Percentiles rank a stretch among this genome's conserved stretches.
These are phyloP conservation scores for Orientallactaga bullata DNA, from an alignment of 2,113 vertebrate species.

Conservation along the genomic window DNA sequence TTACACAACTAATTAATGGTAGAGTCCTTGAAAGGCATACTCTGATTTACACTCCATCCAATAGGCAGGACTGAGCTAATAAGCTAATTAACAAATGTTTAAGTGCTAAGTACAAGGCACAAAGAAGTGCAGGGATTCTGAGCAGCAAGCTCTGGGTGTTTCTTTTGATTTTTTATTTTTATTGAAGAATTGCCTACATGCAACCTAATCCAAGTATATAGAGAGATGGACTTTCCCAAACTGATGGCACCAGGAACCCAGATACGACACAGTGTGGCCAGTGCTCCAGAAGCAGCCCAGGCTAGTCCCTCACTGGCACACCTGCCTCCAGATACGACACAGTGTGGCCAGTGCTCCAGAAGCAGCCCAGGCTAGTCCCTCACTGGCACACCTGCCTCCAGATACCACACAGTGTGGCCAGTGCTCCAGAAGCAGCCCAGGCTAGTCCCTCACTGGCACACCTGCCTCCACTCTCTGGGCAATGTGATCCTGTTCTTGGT, in stretches of 20 bases:
- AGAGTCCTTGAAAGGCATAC: not conserved
- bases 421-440: not conserved
- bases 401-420: too few relatives aligned
- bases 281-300: not conserved
- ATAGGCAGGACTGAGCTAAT: not conserved
- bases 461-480: fast-evolving
- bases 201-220: fast-evolving
- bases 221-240: not conserved
- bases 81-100: constrained; percentile 45
- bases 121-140: not conserved
- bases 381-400: fast-evolving
- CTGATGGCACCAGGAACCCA: not conserved
- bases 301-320: fast-evolving
- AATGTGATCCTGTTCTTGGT: too few relatives aligned
- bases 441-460: fast-evolving
- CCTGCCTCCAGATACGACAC: too few relatives aligned
- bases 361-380: too few relatives aligned
- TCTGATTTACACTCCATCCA: not conserved
- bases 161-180: not conserved
- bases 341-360: not conserved
- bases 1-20: constrained; percentile 40
- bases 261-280: fast-evolving
- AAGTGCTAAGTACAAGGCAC: not conserved
- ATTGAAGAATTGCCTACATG: fast-evolving
- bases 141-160: not conserved